Conservation (phyloP, 2,113 vertebrate genomes). For the Periophthalmodon schlosseri region DNA sequence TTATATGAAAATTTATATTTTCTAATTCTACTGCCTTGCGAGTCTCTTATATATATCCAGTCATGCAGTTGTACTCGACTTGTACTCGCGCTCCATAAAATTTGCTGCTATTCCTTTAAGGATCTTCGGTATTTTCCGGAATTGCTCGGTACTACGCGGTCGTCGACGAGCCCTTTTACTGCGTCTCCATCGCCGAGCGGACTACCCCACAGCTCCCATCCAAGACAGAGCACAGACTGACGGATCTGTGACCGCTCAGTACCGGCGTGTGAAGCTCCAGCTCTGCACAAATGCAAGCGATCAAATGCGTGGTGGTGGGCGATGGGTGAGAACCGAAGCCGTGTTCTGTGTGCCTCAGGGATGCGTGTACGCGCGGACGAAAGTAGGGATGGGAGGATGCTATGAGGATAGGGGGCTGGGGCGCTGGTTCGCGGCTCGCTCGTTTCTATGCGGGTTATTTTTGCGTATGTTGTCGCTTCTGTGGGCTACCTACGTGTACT, state of each 20-base stretch:
- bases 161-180: conserved; percentile 66
- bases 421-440: conserved; percentile 22
- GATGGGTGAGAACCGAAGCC: conserved; percentile 74
- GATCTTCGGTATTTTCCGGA: conserved; percentile 50
- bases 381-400: conserved; percentile 69
- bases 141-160: conserved; percentile 69
- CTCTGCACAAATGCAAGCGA: conserved; percentile 78
- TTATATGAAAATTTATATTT: too few species aligned
- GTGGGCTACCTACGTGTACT: too few species aligned
- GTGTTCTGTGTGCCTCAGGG: conserved; percentile 22
- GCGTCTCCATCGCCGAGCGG: conserved; percentile 72
- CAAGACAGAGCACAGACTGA: conserved; percentile 43
- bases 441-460: background rate
- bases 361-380: conserved; percentile 45
- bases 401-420: conserved; percentile 65
- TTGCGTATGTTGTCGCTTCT: background rate
- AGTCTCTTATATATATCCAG: too few species aligned
- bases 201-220: conserved; percentile 67
- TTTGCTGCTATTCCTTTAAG: conserved; percentile 67
- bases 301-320: conserved; percentile 84
- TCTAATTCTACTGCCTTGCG: too few species aligned
- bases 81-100: background rate
- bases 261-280: conserved; percentile 37
- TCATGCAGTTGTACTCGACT: too few species aligned
- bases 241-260: conserved; percentile 37